A percentile compares a stretch with the other conserved stretches of the same genome.
These are phyloP conservation scores for Sitta carolinensis DNA, from an alignment of 2,797 vertebrate genomes.

Conservation along the genomic window DNA sequence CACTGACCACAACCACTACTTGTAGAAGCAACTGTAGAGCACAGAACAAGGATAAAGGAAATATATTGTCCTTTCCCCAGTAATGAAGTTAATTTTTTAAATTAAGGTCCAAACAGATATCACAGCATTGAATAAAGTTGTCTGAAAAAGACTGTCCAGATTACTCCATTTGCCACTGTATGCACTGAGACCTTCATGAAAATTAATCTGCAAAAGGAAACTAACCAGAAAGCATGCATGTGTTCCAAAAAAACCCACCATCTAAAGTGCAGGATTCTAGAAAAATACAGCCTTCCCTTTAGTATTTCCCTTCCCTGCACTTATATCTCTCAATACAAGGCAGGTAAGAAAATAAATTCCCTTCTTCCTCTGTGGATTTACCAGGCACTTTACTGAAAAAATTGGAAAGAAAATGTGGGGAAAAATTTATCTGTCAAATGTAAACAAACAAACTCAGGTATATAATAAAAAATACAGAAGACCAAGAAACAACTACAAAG, in stretches of 20 bases:
- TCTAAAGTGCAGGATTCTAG: not conserved
- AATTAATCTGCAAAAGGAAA: not conserved
- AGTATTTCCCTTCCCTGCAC: not conserved
- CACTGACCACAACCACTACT: not conserved
- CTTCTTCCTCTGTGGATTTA: not conserved
- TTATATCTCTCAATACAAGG: not conserved
- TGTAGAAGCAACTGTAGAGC: not conserved
- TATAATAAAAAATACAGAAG: not conserved
- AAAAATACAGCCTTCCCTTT: not conserved
- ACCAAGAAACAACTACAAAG: not conserved
- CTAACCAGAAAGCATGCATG: not conserved
- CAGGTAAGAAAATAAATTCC: slow-evolving; percentile 2
- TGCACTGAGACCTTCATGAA: not conserved
- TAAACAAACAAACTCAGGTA: not conserved
- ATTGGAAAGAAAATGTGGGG: not conserved
- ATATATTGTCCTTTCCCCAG: not conserved
- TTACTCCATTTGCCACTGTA: fast-evolving
- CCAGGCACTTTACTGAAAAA: not conserved
- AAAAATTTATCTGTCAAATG: not conserved
- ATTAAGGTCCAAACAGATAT: not conserved
- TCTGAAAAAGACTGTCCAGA: not conserved
- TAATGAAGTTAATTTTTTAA: not conserved
- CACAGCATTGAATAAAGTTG: not conserved
- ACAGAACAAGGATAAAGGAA: not conserved
- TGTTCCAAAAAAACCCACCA: not conserved